These are phyloP conservation scores for Tryphoninae sp. DNA, from an alignment of 2,888 invertebrate genomes.

Conservation along the genomic window DNA sequence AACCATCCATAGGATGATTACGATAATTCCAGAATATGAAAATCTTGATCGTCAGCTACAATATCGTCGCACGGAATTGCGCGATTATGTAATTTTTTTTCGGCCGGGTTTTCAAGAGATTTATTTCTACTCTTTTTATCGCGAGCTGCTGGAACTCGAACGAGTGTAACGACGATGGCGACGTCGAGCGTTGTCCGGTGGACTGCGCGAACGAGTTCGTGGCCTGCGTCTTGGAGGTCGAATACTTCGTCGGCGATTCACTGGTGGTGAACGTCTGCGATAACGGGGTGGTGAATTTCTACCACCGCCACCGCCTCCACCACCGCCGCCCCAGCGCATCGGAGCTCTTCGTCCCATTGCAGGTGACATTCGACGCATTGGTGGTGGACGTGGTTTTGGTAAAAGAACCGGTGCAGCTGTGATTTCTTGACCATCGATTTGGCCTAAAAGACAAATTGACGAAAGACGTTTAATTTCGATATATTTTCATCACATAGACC, in stretches of 20 bases:
- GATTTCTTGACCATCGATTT: constrained; percentile 97
- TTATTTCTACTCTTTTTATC: constrained; percentile 79
- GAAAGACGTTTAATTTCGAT: neutral
- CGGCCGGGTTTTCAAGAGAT: neutral
- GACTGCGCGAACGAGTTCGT: constrained; percentile 83
- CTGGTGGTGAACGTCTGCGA: constrained; percentile 80
- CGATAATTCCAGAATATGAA: neutral
- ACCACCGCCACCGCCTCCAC: constrained; percentile 81
- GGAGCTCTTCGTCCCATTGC: constrained; percentile 82
- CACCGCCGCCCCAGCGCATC: constrained; percentile 82
- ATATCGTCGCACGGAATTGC: neutral
- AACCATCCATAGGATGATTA: constrained; percentile 12
- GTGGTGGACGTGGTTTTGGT: constrained; percentile 86
- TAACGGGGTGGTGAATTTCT: constrained; percentile 82
- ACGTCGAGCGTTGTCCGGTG: constrained; percentile 81
- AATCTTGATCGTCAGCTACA: no score
- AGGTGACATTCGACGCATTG: constrained; percentile 80
- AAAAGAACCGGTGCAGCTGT: constrained; percentile 96
- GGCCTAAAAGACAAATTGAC: constrained; percentile 83
- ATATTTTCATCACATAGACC: neutral
- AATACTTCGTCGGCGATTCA: constrained; percentile 83
- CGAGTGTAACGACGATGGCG: constrained; percentile 88
- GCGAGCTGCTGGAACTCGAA: constrained; percentile 89
- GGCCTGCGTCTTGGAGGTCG: constrained; percentile 84
- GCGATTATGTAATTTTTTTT: neutral